Conservation (phyloP, 2,113 vertebrate genomes). For the Podiceps cristatus region DNA sequence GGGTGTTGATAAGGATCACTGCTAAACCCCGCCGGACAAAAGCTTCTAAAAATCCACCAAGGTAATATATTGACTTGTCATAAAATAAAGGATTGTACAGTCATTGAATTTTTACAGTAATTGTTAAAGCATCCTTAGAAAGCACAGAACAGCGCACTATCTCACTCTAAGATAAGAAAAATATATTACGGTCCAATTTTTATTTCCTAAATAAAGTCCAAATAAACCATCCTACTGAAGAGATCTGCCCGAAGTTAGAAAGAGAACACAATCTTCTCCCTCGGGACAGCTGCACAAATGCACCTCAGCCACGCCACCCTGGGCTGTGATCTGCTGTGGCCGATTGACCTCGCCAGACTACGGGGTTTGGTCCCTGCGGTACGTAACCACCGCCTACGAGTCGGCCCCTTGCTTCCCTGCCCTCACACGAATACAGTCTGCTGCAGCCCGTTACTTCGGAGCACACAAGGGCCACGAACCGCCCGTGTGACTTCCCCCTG, state of each 20-base stretch:
- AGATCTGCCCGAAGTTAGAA: not conserved
- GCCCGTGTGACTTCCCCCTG: not conserved
- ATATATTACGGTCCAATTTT: not conserved
- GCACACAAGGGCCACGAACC: not conserved
- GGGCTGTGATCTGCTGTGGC: not conserved
- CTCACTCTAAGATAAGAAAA: not conserved
- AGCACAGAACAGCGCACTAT: not conserved
- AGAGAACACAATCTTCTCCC: not conserved
- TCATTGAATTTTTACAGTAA: not conserved
- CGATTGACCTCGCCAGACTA: too few species aligned
- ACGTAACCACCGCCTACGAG: fast-evolving
- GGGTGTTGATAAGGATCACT: not conserved
- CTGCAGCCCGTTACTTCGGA: not conserved
- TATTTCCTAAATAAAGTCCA: not conserved
- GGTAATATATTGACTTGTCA: not conserved
- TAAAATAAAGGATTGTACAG: not conserved
- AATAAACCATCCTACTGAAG: not conserved
- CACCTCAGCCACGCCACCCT: not conserved
- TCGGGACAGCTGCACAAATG: not conserved
- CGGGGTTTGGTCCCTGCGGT: not conserved
- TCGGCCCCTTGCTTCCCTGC: not conserved
- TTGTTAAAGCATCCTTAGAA: not conserved
- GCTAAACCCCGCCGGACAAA: not conserved
- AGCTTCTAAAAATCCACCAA: not conserved
- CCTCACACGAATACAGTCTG: fast-evolving